phyloP scores from a whole-genome alignment of 2,797 vertebrate species.

The Thamnophis elegans region DNA sequence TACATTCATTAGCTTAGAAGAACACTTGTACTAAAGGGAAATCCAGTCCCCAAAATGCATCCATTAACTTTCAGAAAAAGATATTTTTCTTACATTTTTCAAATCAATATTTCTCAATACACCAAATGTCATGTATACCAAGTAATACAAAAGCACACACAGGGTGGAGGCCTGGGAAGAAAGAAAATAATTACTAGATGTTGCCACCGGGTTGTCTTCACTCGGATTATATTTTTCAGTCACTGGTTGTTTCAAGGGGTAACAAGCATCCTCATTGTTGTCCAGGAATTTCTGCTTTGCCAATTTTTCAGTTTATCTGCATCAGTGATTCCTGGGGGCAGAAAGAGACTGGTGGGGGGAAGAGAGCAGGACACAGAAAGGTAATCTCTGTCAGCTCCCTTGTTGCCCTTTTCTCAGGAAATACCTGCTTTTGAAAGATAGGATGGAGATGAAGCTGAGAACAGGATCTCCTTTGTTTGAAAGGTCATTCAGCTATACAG shows the following conservation, averaged over 20 bases:
- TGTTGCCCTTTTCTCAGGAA: constrained; percentile 56
- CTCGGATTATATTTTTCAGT: neutral
- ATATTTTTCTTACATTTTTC: neutral
- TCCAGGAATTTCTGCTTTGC: neutral
- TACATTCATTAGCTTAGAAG: neutral
- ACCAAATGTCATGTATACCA: neutral
- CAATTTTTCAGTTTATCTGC: constrained; percentile 31
- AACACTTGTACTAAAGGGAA: neutral
- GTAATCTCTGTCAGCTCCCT: constrained; percentile 31
- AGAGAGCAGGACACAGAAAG: constrained; percentile 29
- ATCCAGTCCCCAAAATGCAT: neutral
- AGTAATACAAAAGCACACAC: neutral
- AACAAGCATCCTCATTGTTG: neutral
- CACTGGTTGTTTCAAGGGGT: neutral
- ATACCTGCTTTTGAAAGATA: constrained; percentile 53
- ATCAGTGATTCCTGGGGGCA: neutral
- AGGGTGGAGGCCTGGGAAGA: neutral
- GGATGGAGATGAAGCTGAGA: constrained; percentile 26
- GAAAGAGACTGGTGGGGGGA: neutral
- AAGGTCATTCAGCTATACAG: neutral
- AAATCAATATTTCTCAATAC: neutral
- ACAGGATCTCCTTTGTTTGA: constrained; percentile 49
- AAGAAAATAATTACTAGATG: neutral
- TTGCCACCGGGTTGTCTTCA: neutral
- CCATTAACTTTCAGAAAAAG: neutral